Evolutionary conservation across 2,888 invertebrate species (phyloP).

Genomic region (Griposia aprilina): DNA sequence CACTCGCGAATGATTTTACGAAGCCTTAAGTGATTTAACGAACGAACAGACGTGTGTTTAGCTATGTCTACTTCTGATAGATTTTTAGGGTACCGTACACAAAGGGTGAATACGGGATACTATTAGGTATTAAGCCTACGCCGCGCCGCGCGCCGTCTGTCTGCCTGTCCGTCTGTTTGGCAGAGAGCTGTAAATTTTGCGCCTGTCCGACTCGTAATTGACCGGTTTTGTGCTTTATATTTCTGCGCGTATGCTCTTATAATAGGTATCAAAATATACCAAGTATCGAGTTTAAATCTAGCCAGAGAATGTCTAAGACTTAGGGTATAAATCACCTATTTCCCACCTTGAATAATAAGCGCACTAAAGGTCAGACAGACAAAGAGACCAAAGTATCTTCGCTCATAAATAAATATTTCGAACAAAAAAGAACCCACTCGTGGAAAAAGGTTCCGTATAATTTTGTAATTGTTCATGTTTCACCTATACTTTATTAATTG

Average conservation of each 20-base stretch:
- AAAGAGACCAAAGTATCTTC: neutral
- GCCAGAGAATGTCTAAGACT: no score
- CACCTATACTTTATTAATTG: conserved; percentile 46
- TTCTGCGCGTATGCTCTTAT: neutral
- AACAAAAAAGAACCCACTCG: neutral
- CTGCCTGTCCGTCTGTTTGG: neutral
- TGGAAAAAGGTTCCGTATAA: conserved; percentile 7
- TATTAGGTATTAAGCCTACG: neutral
- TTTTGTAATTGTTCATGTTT: conserved; percentile 44
- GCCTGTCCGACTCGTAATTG: neutral
- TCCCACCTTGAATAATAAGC: neutral
- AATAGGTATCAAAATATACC: neutral
- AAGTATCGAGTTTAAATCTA: neutral
- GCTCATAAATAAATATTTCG: neutral
- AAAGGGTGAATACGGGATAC: neutral
- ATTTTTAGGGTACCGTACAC: neutral
- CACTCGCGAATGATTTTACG: conserved; percentile 1
- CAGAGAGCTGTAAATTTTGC: no score
- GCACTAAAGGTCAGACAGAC: neutral
- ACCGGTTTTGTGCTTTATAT: no score
- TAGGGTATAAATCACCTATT: neutral
- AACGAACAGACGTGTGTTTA: no score
- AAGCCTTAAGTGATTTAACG: neutral
- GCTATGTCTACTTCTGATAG: neutral
- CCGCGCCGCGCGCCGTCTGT: neutral